Evolutionary conservation across 2,797 vertebrate genomes (phyloP), one percentile per base, ranked within the genome.

Genomic region (Parauchenoglanis ngamensis): DNA sequence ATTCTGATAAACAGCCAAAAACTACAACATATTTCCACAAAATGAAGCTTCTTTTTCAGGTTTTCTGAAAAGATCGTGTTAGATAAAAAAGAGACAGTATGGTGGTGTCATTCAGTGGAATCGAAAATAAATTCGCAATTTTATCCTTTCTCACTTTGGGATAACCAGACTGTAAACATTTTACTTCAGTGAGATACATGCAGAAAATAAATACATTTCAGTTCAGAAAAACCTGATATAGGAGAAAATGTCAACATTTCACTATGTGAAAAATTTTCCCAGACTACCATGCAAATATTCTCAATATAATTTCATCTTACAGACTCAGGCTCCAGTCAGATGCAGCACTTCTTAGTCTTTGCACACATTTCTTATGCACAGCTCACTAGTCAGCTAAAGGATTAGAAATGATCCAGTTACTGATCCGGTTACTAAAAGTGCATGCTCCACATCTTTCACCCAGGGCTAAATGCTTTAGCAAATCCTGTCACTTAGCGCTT

Each of bases 361-460:
- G 56, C 44, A 76, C 70, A 73, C 57, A 49, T 65, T 75, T 85
- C 19, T 54, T n/a, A 85, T 40, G 21, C 57, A 77, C 77, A 83
- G 77, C 56, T 28, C 79, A 87, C 46, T 68, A 86, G 54, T 85
- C 65, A 25, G 21, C 54, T 68, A 70, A 57, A 25, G 65, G 73
- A 70, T 85, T 85, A 85, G 49, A 28, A 31, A 78, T 77, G 78
- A 83, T 77, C 84, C 73, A 54, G 73, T 70, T 52, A 86, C 79
- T 83, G 84, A 88, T 88, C 84, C 87, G 78, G 78, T 83, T 86
- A 86, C 80, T 44, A 68, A 88, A 88, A 78, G 80, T 86, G 73
- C 87, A 88, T 78, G 80, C 84, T 86, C 84, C 79, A 86, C 73
- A 78, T 78, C 85, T 84, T 86, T 86, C 67, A 88, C 44, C 75